These are phyloP conservation scores for Drosophila hamatofila DNA, from an alignment of 2,888 invertebrate genomes.

Conservation along the genomic window DNA sequence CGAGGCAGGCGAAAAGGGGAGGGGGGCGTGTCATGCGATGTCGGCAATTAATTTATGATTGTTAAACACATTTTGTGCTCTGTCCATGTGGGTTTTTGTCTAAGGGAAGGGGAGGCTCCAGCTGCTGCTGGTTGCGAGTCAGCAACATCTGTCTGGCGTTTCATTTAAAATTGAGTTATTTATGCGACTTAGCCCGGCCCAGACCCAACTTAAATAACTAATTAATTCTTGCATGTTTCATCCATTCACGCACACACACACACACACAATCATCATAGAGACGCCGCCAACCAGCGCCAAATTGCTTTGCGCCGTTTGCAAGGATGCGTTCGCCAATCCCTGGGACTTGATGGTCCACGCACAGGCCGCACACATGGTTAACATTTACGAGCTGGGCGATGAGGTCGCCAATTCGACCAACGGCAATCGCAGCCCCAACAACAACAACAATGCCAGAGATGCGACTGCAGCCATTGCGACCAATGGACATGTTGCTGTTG, in stretches of 20 bases:
- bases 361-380: slow-evolving; percentile 89
- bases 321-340: slow-evolving; percentile 88
- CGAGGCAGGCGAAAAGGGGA: neutral
- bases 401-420: slow-evolving; percentile 68
- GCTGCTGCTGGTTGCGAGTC: slow-evolving; percentile 57
- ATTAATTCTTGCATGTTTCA: slow-evolving; percentile 75
- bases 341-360: slow-evolving; percentile 91
- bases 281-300: slow-evolving; percentile 85
- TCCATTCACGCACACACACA: slow-evolving; percentile 26
- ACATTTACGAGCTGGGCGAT: slow-evolving; percentile 88
- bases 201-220: slow-evolving; percentile 78
- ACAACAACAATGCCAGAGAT: slow-evolving; percentile 43
- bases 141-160: slow-evolving; percentile 70
- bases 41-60: slow-evolving; percentile 84
- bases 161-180: slow-evolving; percentile 81
- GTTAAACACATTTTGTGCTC: slow-evolving; percentile 81
- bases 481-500: slow-evolving; percentile 55
- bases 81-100: slow-evolving; percentile 60
- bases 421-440: slow-evolving; percentile 49
- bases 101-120: slow-evolving; percentile 30
- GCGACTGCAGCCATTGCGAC: slow-evolving; percentile 53
- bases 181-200: slow-evolving; percentile 62
- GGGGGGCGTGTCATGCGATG: slow-evolving; percentile 41
- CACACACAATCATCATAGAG: slow-evolving; percentile 60
- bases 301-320: slow-evolving; percentile 89